Percentiles rank a stretch among this genome's conserved stretches.
These are phyloP conservation scores for Microtus oregoni DNA, from an alignment of 2,113 vertebrate genomes.

Conservation along the genomic window DNA sequence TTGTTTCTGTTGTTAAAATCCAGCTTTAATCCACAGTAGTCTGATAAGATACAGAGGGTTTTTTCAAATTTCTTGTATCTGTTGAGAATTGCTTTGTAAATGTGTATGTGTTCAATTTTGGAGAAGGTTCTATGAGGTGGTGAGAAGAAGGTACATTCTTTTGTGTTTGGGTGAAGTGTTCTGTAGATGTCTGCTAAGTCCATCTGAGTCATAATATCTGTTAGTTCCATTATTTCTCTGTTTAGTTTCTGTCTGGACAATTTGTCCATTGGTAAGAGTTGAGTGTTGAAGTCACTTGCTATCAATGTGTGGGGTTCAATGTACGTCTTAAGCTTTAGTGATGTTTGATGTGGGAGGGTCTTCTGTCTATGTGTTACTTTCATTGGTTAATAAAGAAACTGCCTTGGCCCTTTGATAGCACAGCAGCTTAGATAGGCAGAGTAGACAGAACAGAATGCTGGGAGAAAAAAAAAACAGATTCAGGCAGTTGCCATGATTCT, in stretches of 20 bases:
- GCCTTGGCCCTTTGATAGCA: too few species aligned
- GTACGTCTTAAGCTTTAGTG: neutral
- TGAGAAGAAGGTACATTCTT: neutral
- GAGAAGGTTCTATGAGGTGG: neutral
- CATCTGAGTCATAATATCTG: neutral
- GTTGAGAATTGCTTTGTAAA: neutral
- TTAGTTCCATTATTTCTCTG: neutral
- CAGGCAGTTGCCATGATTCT: too few species aligned
- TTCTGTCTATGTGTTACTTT: too few species aligned
- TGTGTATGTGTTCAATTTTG: neutral
- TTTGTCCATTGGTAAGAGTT: neutral
- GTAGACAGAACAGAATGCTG: too few species aligned
- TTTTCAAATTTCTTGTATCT: neutral
- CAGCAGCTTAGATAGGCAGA: too few species aligned
- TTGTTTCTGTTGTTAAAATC: neutral
- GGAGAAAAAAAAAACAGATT: too few species aligned
- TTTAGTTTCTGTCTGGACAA: neutral
- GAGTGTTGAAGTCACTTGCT: neutral
- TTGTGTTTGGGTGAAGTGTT: neutral
- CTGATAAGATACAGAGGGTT: neutral
- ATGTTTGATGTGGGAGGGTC: neutral
- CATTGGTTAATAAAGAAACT: too few species aligned
- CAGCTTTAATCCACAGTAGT: neutral
- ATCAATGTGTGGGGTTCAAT: neutral
- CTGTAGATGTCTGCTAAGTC: neutral